phyloP scores from a whole-genome alignment of 2,113 vertebrate species.

The Regulus satrapa region DNA sequence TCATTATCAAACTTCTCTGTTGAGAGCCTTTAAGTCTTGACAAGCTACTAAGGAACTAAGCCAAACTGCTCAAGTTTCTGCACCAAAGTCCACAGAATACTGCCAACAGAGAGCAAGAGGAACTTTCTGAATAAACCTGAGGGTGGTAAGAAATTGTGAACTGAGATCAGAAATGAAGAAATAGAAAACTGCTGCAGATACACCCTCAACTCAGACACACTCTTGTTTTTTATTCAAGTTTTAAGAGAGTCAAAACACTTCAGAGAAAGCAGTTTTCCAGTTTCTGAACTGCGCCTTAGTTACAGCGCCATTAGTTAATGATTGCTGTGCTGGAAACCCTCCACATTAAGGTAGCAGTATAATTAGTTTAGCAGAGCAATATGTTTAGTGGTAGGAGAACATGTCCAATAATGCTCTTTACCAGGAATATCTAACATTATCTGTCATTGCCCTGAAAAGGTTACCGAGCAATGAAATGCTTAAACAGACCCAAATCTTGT shows the following conservation, averaged over 20 bases:
- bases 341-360: not conserved
- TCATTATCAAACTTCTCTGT: not conserved
- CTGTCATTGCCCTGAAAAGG: not conserved
- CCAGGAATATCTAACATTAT: not conserved
- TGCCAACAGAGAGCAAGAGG: not conserved
- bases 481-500: not conserved
- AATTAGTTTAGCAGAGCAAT: not conserved
- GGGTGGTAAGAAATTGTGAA: not conserved
- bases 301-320: not conserved
- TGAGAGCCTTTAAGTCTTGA: not conserved
- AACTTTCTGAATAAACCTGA: not conserved
- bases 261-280: not conserved
- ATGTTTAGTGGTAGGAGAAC: not conserved
- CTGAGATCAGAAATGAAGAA: not conserved
- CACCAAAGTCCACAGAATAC: not conserved
- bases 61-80: accelerated
- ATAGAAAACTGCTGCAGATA: not conserved
- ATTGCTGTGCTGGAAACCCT: not conserved
- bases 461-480: not conserved
- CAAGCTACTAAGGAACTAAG: not conserved
- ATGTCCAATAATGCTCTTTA: not conserved
- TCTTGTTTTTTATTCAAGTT: not conserved
- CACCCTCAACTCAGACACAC: not conserved
- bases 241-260: not conserved
- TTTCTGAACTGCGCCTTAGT: not conserved